Conservation (phyloP, 2,797 vertebrate genomes). For the Neopelma chrysocephalum region DNA sequence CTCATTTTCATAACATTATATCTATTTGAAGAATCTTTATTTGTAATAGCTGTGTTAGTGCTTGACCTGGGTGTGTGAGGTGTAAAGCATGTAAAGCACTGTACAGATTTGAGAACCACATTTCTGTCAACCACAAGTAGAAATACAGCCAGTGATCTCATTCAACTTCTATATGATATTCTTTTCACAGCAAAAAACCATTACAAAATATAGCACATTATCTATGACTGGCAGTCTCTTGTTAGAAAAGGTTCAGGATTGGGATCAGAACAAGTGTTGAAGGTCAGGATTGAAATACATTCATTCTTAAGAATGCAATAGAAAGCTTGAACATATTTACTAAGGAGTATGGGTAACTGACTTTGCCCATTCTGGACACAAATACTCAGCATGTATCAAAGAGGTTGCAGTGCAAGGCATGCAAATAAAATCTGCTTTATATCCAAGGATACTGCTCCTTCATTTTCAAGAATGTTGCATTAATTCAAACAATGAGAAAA, state of each 20-base stretch:
- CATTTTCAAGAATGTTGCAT: background rate
- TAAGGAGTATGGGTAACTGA: background rate
- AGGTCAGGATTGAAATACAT: conserved; percentile 25
- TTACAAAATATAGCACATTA: conserved; percentile 19
- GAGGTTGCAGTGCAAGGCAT: background rate
- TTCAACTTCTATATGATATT: background rate
- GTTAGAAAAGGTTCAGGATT: background rate
- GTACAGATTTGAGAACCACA: background rate
- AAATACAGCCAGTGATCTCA: conserved; percentile 9
- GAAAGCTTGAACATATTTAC: conserved; percentile 27
- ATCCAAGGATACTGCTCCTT: background rate
- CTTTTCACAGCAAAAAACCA: background rate
- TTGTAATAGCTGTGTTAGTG: background rate
- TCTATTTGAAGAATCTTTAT: background rate
- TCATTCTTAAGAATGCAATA: background rate
- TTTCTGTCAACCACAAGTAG: conserved; percentile 12
- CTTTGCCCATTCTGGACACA: background rate
- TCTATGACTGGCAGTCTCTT: background rate
- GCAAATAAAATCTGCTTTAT: background rate
- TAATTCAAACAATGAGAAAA: background rate
- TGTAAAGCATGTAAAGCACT: background rate
- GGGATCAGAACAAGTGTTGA: background rate
- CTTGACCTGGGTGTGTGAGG: background rate
- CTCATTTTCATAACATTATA: background rate
- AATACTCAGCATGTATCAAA: background rate